Percentiles rank a stretch among this genome's conserved stretches.
These are phyloP conservation scores for Sylvia atricapilla DNA, from an alignment of 2,113 vertebrate species.

Conservation along the genomic window DNA sequence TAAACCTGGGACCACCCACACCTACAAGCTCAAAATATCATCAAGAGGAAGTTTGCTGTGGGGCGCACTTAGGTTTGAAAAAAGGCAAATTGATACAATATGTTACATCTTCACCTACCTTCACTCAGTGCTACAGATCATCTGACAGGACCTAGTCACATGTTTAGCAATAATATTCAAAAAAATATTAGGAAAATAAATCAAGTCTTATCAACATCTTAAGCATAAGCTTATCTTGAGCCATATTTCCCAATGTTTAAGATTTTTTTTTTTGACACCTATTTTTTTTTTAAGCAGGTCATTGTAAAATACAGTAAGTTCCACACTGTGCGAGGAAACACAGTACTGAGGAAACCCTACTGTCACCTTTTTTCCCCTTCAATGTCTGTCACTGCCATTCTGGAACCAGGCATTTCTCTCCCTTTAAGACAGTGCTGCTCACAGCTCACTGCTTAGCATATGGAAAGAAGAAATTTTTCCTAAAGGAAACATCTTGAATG, in stretches of 20 bases:
- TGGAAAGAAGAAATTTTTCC: neutral
- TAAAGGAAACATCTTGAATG: neutral
- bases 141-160: neutral
- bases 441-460: neutral
- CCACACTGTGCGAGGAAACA: neutral
- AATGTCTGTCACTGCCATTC: neutral
- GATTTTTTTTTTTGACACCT: neutral
- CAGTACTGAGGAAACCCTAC: neutral
- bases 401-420: neutral
- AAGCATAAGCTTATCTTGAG: neutral
- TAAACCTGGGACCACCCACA: neutral
- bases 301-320: neutral
- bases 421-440: neutral
- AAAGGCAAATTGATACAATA: neutral
- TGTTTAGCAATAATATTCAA: neutral
- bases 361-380: neutral
- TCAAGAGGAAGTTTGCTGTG: neutral
- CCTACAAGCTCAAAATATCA: neutral
- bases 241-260: accelerated
- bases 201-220: neutral
- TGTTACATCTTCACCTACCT: neutral
- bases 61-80: neutral
- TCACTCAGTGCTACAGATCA: neutral
- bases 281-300: neutral
- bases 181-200: neutral